phyloP scores from a whole-genome alignment of 1,140 invertebrate genomes.

The Ostrea denselamellosa region DNA sequence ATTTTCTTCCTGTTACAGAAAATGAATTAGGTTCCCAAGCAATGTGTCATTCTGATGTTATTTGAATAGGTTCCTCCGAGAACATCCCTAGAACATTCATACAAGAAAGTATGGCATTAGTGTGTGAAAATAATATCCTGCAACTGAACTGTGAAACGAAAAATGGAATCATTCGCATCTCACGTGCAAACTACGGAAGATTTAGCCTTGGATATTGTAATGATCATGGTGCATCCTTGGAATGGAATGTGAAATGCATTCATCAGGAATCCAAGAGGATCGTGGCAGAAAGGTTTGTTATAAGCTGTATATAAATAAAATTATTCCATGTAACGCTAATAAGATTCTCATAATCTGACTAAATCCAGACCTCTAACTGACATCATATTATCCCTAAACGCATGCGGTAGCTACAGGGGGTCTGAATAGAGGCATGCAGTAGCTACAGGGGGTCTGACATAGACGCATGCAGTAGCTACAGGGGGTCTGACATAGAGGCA shows the following conservation, averaged over 20 bases:
- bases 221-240: constrained; percentile 87
- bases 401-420: no score
- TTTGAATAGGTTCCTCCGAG: neutral
- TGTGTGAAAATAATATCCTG: constrained; percentile 94
- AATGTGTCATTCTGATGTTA: neutral
- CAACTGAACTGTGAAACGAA: constrained; percentile 88
- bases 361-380: no score
- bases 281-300: constrained; percentile 78
- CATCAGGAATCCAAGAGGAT: constrained; percentile 82
- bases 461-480: no score
- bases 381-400: no score
- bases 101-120: constrained; percentile 86
- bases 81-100: neutral
- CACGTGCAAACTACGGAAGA: constrained; percentile 95
- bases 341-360: no score
- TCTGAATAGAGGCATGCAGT: no score
- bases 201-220: constrained; percentile 98
- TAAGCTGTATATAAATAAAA: neutral
- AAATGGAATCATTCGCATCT: constrained; percentile 88
- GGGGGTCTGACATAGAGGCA: no score
- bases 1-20: no score
- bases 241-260: constrained; percentile 98
- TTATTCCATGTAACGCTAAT: no score
- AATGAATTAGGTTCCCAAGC: no score
- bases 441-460: no score